Evolutionary conservation across 2,113 vertebrate species (phyloP).

Genomic region (Holacanthus passer): DNA sequence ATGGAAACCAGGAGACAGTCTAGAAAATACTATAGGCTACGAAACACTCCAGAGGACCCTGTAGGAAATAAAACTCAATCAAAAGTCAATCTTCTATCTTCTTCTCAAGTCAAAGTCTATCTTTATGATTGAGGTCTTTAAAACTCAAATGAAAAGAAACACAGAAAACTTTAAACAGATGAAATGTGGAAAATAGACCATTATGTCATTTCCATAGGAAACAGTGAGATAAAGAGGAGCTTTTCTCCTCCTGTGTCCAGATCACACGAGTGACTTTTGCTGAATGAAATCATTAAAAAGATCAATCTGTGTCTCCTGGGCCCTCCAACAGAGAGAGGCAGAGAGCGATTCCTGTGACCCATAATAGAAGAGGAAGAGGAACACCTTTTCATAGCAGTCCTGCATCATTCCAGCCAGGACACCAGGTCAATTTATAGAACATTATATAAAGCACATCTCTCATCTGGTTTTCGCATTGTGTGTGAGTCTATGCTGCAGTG

Average conservation of each 20-base stretch:
- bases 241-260: background rate
- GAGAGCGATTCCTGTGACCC: slow-evolving; percentile 12
- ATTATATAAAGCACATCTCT: slow-evolving; percentile 34
- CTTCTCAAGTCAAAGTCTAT: background rate
- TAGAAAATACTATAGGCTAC: background rate
- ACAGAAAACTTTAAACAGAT: background rate
- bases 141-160: background rate
- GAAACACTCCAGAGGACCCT: background rate
- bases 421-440: slow-evolving; percentile 45
- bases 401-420: slow-evolving; percentile 29
- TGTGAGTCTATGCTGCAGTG: background rate
- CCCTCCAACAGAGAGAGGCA: background rate
- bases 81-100: no score
- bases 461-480: slow-evolving; percentile 41
- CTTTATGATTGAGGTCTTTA: background rate
- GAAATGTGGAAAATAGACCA: background rate
- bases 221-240: background rate
- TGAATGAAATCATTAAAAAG: slow-evolving; percentile 21
- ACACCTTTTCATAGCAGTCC: slow-evolving; percentile 37
- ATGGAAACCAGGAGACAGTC: slow-evolving; percentile 1
- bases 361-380: slow-evolving; percentile 37
- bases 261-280: slow-evolving; percentile 6
- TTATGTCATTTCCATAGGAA: background rate
- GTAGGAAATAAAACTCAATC: no score
- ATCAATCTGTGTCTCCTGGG: slow-evolving; percentile 8